phyloP scores from a whole-genome alignment of 2,797 vertebrate genomes.

The Ptychobarbus kaznakovi region DNA sequence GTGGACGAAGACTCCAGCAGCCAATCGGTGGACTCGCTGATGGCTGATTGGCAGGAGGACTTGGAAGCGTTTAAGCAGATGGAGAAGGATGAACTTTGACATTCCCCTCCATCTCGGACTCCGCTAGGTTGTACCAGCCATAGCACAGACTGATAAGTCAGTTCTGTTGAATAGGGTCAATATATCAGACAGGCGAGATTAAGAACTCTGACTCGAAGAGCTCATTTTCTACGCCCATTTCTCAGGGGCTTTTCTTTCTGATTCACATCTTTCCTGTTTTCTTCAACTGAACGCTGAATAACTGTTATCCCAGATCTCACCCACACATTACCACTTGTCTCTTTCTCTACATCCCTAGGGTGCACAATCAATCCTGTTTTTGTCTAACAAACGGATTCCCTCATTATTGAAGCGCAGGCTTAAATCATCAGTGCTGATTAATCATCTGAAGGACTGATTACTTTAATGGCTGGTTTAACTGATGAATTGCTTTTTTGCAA shows the following conservation, averaged over 20 bases:
- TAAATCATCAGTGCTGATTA: conserved; percentile 59
- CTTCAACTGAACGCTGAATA: conserved; percentile 18
- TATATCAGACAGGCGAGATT: neutral
- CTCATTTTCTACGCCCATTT: conserved; percentile 36
- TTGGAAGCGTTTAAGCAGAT: conserved; percentile 99
- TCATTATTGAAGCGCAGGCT: conserved; percentile 56
- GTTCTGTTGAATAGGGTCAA: conserved; percentile 23
- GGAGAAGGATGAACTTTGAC: conserved; percentile 99
- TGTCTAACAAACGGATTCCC: conserved; percentile 67
- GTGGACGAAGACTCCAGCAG: conserved; percentile 71
- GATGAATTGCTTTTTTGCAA: conserved; percentile 45
- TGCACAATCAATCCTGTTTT: conserved; percentile 46
- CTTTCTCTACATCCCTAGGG: neutral
- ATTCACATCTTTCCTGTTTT: conserved; percentile 14
- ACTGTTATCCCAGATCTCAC: conserved; percentile 8
- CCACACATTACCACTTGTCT: conserved; percentile 10
- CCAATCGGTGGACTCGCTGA: conserved; percentile 89
- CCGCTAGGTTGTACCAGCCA: conserved; percentile 53
- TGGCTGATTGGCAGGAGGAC: conserved; percentile 98
- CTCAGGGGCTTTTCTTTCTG: conserved; percentile 39
- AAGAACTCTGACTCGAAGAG: conserved; percentile 26
- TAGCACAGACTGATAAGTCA: conserved; percentile 28
- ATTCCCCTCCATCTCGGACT: conserved; percentile 15
- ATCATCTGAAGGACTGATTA: conserved; percentile 57
- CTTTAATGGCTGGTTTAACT: conserved; percentile 67